Evolutionary conservation across 2,888 invertebrate genomes (phyloP), one percentile per base, ranked within the genome.

Genomic region (Trileptium ribeirensis): DNA sequence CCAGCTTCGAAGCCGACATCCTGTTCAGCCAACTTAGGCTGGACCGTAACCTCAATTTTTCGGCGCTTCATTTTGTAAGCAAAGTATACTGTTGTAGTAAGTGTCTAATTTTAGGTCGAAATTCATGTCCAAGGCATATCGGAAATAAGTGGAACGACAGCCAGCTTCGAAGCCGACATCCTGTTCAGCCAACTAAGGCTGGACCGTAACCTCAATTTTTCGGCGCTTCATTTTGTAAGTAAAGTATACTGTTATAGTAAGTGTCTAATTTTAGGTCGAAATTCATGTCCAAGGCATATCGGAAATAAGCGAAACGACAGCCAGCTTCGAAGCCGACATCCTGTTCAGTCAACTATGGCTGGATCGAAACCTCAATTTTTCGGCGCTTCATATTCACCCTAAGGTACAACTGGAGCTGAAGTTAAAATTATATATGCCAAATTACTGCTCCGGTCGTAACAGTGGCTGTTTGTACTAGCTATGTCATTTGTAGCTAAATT

Each of bases 1-100:
- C 86, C 37, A 87, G 88, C 82, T 88, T 88, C 81, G 86, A 87
- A 80, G 86, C 88, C 40, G 87, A 87, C 82, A 85, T 87, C 67
- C 83, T 87, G 67, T 87, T 87, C 86, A 86, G 86, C 3, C 79
- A 82, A 67, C 84, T 86, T 29, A 87, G 88, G 88, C 86, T 86
- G 79, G 88, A 88, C 82, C 84, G 86, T 15, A 84, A 85, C 1
- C 83, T 88, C 37, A 82, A 80, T 67, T 86, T 86, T 80, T 29
- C 78, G 8, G 83, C 84, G n/a, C n/a, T n/a, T n/a, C n/a, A n/a
- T n/a, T n/a, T n/a, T n/a, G n/a, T n/a, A n/a, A n/a, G n/a, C n/a
- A n/a, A n/a, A n/a, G n/a, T n/a, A n/a, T n/a, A n/a, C n/a, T n/a
- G n/a, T n/a, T n/a, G n/a, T n/a, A n/a, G n/a, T n/a, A n/a, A n/a